Base-by-base conservation (phyloP, 2,888 invertebrate species). In the Alentia gelatinosa region DNA sequence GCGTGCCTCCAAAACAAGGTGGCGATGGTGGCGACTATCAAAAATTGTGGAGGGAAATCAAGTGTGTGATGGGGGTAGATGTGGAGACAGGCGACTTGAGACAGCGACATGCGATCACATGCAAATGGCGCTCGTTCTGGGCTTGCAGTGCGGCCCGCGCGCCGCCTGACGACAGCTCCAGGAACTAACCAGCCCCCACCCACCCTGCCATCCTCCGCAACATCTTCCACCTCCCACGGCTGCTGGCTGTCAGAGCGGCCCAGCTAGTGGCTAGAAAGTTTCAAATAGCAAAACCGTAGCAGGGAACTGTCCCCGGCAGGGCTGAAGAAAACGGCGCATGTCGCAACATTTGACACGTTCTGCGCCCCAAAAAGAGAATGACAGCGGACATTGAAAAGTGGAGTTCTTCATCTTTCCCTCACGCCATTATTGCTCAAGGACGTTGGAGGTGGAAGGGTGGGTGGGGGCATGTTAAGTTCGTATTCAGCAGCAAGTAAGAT, bases 1-100 rank as follows among this genome's bases (percentile, higher is more conserved):
- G 83, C 83, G 83, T 83, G 83, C 83, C 83, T 40, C 83, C 39
- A 83, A 83, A 83, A 83, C 83, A 83, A 83, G 79, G 35, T n/a
- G 40, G 83, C 19, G 83, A 83, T 83, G 83, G 83, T 40, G 83
- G 83, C 83, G 83, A 35, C 39, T 83, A 83, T 83, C 83, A 83
- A 83, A 83, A 83, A 83, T 83, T 83, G 83, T 83, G 83, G 83
- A 83, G 83, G 83, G 83, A 83, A 83, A 83, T 83, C 83, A 83
- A 83, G 83, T 83, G 83, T 83, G 83, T 83, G 83, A 83, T 83
- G 83, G 83, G 39, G 39, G 83, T 83, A 40, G 83, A 83, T 83
- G 83, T 37, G 39, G 83, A 83, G 83, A 83, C 83, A 83, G 83
- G 83, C 83, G 83, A 83, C 83, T 83, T 35, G 83, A 83, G 83